Conservation (phyloP, 2,113 vertebrate species). For the Urocolius indicus region DNA sequence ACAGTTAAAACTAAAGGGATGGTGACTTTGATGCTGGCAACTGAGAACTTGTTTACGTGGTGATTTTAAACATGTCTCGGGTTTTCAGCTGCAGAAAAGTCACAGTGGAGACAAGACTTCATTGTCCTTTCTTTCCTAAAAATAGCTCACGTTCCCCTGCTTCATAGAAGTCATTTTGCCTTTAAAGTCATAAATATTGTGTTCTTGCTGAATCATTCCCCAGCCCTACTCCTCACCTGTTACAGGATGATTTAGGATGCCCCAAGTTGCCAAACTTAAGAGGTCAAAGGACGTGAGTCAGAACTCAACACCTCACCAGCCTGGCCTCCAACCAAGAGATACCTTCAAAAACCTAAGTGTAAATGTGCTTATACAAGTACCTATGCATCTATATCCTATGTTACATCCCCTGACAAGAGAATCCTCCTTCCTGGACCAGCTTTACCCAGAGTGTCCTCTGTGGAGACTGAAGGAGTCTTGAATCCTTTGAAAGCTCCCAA, state of each 20-base stretch:
- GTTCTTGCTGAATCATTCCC: background rate
- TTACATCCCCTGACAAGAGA: background rate
- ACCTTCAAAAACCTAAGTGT: background rate
- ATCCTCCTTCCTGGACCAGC: background rate
- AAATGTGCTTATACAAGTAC: background rate
- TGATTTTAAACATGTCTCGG: background rate
- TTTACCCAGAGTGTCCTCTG: background rate
- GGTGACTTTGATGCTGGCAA: background rate
- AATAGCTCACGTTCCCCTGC: background rate
- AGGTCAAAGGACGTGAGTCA: background rate
- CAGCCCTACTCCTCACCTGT: background rate
- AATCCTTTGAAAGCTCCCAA: background rate
- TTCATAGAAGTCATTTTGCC: background rate
- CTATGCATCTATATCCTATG: fast-evolving
- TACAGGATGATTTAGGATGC: background rate
- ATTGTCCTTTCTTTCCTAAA: background rate
- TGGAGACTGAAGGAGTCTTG: background rate
- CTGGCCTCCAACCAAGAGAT: background rate
- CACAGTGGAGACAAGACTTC: background rate
- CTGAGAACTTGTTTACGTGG: background rate
- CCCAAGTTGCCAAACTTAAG: background rate
- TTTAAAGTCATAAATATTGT: background rate
- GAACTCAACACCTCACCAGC: background rate
- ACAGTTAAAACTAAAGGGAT: background rate
- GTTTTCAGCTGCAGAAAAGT: background rate